These are phyloP conservation scores for Proteles cristata DNA, from an alignment of 2,113 vertebrate genomes.

Conservation along the genomic window DNA sequence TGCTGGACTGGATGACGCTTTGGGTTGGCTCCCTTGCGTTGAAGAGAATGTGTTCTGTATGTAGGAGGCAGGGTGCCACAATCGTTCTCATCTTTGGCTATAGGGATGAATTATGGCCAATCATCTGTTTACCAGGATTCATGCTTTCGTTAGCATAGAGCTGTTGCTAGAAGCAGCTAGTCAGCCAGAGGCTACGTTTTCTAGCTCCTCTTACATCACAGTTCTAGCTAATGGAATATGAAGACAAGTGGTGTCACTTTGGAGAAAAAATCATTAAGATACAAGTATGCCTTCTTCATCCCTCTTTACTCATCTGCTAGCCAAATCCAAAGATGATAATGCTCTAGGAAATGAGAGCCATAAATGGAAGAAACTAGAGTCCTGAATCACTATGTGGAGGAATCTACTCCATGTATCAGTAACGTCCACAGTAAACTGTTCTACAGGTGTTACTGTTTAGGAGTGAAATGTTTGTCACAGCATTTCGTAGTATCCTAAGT, in stretches of 20 bases:
- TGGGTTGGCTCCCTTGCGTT: neutral
- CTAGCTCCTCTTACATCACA: neutral
- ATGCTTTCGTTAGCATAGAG: neutral
- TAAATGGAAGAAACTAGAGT: neutral
- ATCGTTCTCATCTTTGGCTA: neutral
- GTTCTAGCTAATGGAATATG: neutral
- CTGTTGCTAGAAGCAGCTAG: neutral
- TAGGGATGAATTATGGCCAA: neutral
- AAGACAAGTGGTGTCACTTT: neutral
- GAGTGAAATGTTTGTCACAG: neutral
- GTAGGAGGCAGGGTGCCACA: neutral
- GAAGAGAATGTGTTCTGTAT: neutral
- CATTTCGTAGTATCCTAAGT: neutral
- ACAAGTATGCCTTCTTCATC: neutral
- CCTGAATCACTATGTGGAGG: neutral
- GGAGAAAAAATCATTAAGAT: neutral
- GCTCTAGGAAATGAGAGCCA: neutral
- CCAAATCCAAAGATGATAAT: neutral
- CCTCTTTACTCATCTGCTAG: neutral
- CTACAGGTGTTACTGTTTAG: neutral
- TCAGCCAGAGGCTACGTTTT: neutral
- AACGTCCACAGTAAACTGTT: neutral
- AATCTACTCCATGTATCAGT: neutral
- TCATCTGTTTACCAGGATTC: neutral
- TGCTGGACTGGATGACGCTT: neutral